Percentiles rank a stretch among this genome's conserved stretches.
Conservation (phyloP, 2,888 invertebrate genomes). For the Pheosia tremula region DNA sequence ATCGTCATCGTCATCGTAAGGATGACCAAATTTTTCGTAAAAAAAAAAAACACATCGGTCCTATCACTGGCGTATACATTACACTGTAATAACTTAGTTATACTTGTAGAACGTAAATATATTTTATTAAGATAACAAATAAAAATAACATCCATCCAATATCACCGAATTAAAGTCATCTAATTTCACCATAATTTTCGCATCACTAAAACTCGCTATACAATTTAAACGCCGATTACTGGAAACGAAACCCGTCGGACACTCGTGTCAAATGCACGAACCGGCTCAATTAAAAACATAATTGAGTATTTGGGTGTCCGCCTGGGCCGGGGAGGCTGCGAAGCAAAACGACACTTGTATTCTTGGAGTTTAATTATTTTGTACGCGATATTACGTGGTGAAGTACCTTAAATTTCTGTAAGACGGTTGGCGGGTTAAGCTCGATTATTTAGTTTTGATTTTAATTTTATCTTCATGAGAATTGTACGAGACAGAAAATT, state of each 20-base stretch:
- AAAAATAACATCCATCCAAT: background rate
- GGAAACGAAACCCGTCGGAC: slow-evolving; percentile 41
- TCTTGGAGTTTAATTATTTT: slow-evolving; percentile 38
- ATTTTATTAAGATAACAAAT: background rate
- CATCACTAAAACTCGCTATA: slow-evolving; percentile 29
- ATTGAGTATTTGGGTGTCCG: slow-evolving; percentile 62
- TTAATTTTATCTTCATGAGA: too few species aligned
- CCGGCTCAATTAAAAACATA: slow-evolving; percentile 75
- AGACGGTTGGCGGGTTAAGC: background rate
- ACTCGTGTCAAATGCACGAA: slow-evolving; percentile 68
- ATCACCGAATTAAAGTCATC: background rate
- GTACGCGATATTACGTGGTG: background rate
- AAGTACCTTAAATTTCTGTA: background rate
- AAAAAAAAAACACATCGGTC: too few species aligned
- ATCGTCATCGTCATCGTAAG: too few species aligned
- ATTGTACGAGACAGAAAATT: background rate
- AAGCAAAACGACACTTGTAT: slow-evolving; percentile 45
- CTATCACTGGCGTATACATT: background rate
- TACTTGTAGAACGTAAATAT: background rate
- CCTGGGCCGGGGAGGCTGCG: slow-evolving; percentile 18
- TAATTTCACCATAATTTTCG: background rate
- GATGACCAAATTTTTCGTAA: too few species aligned
- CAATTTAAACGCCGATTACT: slow-evolving; percentile 40
- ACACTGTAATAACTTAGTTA: background rate
- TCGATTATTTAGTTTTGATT: background rate